Evolutionary conservation across 1,140 invertebrate genomes (phyloP), one percentile per base, ranked within the genome.

Genomic region (Antheraea pernyi): DNA sequence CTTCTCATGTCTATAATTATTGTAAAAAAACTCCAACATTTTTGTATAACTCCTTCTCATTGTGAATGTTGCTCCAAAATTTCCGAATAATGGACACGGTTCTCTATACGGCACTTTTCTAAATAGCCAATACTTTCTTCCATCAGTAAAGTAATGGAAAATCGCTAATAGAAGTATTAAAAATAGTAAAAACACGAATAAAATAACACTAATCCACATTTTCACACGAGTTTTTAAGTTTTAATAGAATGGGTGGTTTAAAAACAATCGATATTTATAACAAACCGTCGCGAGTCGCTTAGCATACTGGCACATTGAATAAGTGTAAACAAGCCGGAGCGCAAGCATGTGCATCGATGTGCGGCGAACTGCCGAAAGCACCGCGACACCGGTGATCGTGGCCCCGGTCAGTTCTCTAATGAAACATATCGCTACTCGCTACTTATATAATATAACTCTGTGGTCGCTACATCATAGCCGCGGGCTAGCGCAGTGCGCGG

Each of bases 41-140:
- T 80, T 84, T 16, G 86, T 79, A 65, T 90, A 92, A 71, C 87
- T 92, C 19, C 67, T 70, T 46, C 82, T 80, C 83, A 89, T 86
- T 0, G 79, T 86, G 46, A 91, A 78, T 1, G 84, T 85, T 7
- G 89, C 84, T 42, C 88, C 90, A 71, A 92, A 91, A 72, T 92
- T 92, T 39, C 90, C 90, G 65, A 92, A 91, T 70, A 92, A 81
- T 0, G 90, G 90, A 65, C 88, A 91, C 16, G 90, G 90, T 69
- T 91, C 87, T 71, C 82, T 83, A 53, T 90, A 91, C 5, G 87
- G 81, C 36, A 92, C 88, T 64, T 89, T 88, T 68, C 76, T 85
- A 36, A 71, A 30, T 0, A 75, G 64, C 90, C 90, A 92, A 70
- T 92, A 90, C 74, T 89, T 92, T 74, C 89, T 83, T 69, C 86